Conservation (phyloP, 2,888 invertebrate species). For the Tetragonisca angustula region DNA sequence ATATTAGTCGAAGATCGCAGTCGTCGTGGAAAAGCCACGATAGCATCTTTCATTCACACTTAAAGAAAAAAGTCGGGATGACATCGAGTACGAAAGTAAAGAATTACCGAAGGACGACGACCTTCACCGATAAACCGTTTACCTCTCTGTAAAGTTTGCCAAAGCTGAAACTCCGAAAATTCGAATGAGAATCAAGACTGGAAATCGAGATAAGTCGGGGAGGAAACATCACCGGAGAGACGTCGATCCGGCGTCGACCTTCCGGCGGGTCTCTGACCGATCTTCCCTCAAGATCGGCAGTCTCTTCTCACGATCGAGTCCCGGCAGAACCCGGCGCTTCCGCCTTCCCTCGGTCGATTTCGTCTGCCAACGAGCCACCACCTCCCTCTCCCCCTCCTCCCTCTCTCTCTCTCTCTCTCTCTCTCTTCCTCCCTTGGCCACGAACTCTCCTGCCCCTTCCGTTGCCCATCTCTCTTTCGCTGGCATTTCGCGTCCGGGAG, state of each 20-base stretch:
- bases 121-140: neutral
- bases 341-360: slow-evolving; percentile 45
- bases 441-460: neutral
- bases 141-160: neutral
- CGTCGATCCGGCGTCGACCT: slow-evolving; percentile 29
- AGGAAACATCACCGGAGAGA: neutral
- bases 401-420: neutral
- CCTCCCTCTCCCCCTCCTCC: neutral
- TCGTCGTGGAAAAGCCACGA: no score
- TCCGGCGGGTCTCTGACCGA: slow-evolving; percentile 49
- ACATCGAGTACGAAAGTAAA: no score
- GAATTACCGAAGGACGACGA: neutral
- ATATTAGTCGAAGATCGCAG: no score
- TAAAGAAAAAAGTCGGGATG: no score
- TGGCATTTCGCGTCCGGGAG: slow-evolving; percentile 54
- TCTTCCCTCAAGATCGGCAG: slow-evolving; percentile 41
- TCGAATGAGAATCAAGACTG: neutral
- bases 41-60: no score
- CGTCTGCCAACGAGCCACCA: slow-evolving; percentile 18
- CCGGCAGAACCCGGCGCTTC: slow-evolving; percentile 1
- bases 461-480: neutral
- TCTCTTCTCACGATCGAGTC: slow-evolving; percentile 9
- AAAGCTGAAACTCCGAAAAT: neutral
- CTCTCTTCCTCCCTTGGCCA: neutral
- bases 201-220: neutral